These are phyloP conservation scores for Parnassius smintheus DNA, from an alignment of 2,888 invertebrate genomes.

Conservation along the genomic window DNA sequence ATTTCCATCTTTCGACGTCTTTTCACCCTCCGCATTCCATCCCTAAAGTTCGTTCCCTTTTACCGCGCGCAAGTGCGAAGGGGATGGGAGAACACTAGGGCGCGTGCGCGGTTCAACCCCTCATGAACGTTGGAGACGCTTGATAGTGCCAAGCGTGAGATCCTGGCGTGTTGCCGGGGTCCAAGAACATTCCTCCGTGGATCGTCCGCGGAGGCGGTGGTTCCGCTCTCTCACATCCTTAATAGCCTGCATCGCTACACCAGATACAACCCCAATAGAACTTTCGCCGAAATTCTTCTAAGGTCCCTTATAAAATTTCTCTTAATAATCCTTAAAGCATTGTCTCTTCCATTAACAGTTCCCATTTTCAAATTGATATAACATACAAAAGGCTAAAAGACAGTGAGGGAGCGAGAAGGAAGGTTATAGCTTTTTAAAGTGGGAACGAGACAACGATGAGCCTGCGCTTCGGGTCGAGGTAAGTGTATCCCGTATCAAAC, in stretches of 20 bases:
- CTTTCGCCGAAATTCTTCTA: constrained; percentile 12
- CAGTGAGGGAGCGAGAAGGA: constrained; percentile 75
- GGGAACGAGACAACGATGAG: constrained; percentile 77
- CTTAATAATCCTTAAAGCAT: constrained; percentile 10
- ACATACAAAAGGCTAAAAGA: constrained; percentile 42
- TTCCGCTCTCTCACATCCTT: constrained; percentile 75
- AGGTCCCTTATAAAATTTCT: constrained; percentile 17
- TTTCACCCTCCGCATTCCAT: constrained; percentile 77
- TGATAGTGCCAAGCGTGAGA: constrained; percentile 66
- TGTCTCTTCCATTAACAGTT: constrained; percentile 14
- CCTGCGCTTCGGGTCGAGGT: constrained; percentile 69
- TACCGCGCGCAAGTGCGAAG: constrained; percentile 45
- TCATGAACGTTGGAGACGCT: constrained; percentile 68
- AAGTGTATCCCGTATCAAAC: constrained; percentile 62
- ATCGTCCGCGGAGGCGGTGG: constrained; percentile 75
- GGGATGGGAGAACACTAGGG: constrained; percentile 48
- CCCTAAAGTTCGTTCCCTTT: constrained; percentile 64
- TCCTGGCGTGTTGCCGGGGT: constrained; percentile 68
- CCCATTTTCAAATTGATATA: constrained; percentile 22
- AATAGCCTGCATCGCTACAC: constrained; percentile 38
- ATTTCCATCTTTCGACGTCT: constrained; percentile 79
- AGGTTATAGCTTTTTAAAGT: constrained; percentile 58
- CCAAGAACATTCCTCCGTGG: constrained; percentile 73
- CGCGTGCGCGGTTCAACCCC: constrained; percentile 76
- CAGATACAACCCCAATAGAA: constrained; percentile 36